phyloP scores from a whole-genome alignment of 2,888 invertebrate species.

The Smittia sp. region DNA sequence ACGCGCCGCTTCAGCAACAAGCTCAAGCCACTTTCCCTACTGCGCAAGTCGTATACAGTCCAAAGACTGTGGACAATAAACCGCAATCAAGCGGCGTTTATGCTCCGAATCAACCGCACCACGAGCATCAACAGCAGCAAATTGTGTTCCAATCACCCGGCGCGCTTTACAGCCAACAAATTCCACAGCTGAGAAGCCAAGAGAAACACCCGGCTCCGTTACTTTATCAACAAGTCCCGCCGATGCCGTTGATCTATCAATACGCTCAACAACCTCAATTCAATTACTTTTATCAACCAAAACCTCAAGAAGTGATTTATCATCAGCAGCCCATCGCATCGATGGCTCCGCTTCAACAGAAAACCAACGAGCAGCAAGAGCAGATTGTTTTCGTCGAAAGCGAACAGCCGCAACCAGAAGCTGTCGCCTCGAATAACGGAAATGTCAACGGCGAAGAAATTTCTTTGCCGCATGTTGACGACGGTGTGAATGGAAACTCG shows the following conservation, averaged over 20 bases:
- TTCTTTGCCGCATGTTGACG: slow-evolving; percentile 42
- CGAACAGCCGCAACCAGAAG: not conserved
- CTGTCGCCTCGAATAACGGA: not conserved
- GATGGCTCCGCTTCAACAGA: not conserved
- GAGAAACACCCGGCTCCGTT: slow-evolving; percentile 20
- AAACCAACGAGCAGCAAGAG: not conserved
- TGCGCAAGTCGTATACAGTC: not conserved
- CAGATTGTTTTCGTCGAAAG: not conserved
- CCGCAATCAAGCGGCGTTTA: not conserved
- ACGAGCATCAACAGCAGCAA: slow-evolving; percentile 16
- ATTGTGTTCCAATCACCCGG: not conserved
- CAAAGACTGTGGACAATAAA: not conserved
- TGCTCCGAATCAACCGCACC: slow-evolving; percentile 14
- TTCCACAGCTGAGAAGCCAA: slow-evolving; percentile 8
- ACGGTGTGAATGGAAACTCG: slow-evolving; percentile 45
- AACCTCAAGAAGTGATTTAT: slow-evolving; percentile 37
- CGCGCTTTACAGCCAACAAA: not conserved
- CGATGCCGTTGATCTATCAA: slow-evolving; percentile 28
- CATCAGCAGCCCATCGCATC: slow-evolving; percentile 33
- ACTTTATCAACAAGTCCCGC: slow-evolving; percentile 22
- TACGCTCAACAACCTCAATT: slow-evolving; percentile 37
- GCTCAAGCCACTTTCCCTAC: slow-evolving; percentile 24
- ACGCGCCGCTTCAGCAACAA: slow-evolving; percentile 14
- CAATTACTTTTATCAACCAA: slow-evolving; percentile 37
- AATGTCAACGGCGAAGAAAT: not conserved